Evolutionary conservation across 2,888 invertebrate genomes (phyloP).

Genomic region (Hartigia nigra): DNA sequence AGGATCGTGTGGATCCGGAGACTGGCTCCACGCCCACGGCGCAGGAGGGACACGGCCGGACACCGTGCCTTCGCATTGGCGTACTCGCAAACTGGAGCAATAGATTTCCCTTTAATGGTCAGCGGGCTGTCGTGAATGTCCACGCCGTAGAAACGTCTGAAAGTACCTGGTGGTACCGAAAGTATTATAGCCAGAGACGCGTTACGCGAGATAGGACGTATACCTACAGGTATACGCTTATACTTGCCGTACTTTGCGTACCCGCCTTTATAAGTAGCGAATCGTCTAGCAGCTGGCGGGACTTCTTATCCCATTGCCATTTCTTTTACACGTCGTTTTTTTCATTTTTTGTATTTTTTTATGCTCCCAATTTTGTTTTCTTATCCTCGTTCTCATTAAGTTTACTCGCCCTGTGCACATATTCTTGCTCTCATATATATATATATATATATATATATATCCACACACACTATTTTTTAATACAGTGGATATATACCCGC

Average conservation of each 20-base stretch:
- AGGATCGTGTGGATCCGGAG: conserved; percentile 11
- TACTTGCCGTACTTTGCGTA: background rate
- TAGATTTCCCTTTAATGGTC: conserved; percentile 26
- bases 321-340: background rate
- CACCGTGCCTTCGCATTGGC: conserved; percentile 8
- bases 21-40: conserved; percentile 22
- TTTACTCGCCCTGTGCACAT: conserved; percentile 1
- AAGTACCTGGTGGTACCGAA: conserved; percentile 13
- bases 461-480: background rate
- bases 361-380: conserved; percentile 6
- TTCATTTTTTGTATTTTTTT: background rate
- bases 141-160: conserved; percentile 8
- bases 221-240: background rate
- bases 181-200: conserved; percentile 2
- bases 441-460: conserved; percentile 6
- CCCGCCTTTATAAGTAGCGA: background rate
- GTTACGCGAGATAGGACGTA: background rate
- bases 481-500: too few species aligned
- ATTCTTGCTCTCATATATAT: conserved; percentile 4
- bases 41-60: conserved; percentile 8
- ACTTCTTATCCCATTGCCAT: background rate
- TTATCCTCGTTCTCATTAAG: conserved; percentile 26
- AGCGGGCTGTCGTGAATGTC: conserved; percentile 14
- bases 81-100: conserved; percentile 20
- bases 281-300: background rate